Percentiles rank a stretch among this genome's conserved stretches.
Evolutionary conservation across 2,888 invertebrate genomes (phyloP).

Genomic region (Drosophila pseudotakahashii): DNA sequence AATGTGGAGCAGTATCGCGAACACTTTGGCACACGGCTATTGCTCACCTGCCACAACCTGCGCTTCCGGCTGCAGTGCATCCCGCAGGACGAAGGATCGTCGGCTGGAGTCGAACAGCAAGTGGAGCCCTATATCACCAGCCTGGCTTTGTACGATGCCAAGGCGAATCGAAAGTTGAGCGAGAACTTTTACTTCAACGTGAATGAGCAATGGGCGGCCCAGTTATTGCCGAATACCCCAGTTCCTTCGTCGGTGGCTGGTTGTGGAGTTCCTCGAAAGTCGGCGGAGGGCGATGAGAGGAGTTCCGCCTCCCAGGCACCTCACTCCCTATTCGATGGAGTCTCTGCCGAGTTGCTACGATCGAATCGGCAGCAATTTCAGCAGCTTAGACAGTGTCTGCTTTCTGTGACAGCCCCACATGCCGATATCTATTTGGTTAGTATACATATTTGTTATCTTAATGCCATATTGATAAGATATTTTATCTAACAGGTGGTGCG

Average conservation of each 20-base stretch:
- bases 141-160: conserved; percentile 95
- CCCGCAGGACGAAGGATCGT: conserved; percentile 86
- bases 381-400: conserved; percentile 88
- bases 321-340: conserved; percentile 86
- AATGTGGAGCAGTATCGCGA: conserved; percentile 92
- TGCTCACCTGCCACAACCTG: conserved; percentile 92
- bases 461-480: no score
- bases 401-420: conserved; percentile 94
- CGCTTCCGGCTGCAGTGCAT: conserved; percentile 91
- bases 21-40: conserved; percentile 93
- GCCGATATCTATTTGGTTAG: conserved; percentile 92
- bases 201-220: conserved; percentile 90
- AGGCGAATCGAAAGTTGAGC: conserved; percentile 93
- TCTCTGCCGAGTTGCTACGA: conserved; percentile 91
- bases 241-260: conserved; percentile 76
- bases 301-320: conserved; percentile 83
- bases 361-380: conserved; percentile 83
- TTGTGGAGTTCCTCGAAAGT: conserved; percentile 69
- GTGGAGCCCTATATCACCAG: conserved; percentile 97
- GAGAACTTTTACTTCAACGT: conserved; percentile 97
- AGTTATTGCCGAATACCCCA: conserved; percentile 84
- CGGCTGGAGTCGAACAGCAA: conserved; percentile 88
- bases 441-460: background rate
- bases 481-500: conserved; percentile 86
- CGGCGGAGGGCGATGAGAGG: conserved; percentile 60